Conservation (phyloP, 1,140 invertebrate species). For the Drosophila pandora region DNA sequence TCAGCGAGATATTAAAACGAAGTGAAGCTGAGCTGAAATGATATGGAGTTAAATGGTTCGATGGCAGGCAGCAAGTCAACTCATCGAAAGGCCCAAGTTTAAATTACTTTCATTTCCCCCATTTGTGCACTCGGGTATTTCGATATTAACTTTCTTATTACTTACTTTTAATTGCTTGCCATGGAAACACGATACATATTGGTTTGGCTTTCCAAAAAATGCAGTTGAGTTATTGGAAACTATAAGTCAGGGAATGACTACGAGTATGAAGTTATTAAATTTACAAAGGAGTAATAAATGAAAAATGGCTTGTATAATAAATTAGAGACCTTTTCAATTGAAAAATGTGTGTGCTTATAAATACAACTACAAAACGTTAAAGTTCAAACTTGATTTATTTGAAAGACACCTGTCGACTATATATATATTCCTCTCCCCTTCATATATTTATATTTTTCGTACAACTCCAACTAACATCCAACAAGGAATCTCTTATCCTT, state of each 20-base stretch:
- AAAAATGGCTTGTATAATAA: background rate
- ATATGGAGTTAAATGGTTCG: slow-evolving; percentile 35
- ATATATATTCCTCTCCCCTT: background rate
- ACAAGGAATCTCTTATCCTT: slow-evolving; percentile 1
- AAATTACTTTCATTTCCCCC: slow-evolving; percentile 51
- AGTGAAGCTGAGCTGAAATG: slow-evolving; percentile 30
- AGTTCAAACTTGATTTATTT: no score
- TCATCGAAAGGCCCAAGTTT: slow-evolving; percentile 37
- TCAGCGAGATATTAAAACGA: slow-evolving; percentile 53
- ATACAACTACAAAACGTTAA: no score
- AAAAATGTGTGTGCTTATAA: no score
- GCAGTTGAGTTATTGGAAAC: background rate
- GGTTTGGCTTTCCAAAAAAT: background rate
- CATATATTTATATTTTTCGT: background rate
- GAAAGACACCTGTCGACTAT: background rate
- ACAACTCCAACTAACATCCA: background rate
- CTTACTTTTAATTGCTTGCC: slow-evolving; percentile 50
- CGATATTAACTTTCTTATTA: slow-evolving; percentile 1
- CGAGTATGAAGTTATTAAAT: no score
- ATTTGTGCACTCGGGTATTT: slow-evolving; percentile 5
- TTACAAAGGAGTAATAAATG: no score
- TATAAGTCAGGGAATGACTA: background rate
- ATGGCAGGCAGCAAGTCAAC: slow-evolving; percentile 9
- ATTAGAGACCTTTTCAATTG: background rate
- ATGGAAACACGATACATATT: background rate